These are phyloP conservation scores for Thysanoteuthis rhombus DNA, from an alignment of 2,888 invertebrate genomes.

Conservation along the genomic window DNA sequence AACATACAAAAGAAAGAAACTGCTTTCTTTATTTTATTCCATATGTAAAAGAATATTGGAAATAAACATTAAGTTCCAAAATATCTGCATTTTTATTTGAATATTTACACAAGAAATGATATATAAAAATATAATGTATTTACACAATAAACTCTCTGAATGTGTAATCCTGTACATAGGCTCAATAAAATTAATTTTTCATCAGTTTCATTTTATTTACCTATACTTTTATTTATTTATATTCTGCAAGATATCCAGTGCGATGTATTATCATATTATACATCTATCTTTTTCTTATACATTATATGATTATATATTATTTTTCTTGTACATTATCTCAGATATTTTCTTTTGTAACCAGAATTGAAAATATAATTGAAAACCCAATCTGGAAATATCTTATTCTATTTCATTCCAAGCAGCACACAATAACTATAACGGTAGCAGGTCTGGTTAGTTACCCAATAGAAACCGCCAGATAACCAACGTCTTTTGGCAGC, in stretches of 20 bases:
- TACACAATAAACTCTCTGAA: neutral
- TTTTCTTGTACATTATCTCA: neutral
- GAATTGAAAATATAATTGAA: constrained; percentile 12
- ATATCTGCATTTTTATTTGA: neutral
- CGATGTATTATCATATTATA: neutral
- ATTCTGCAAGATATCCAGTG: neutral
- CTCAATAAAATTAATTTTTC: neutral
- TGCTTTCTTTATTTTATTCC: neutral
- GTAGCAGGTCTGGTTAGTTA: too few relatives aligned
- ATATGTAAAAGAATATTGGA: neutral
- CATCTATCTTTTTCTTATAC: too few relatives aligned
- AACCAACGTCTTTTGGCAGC: too few relatives aligned
- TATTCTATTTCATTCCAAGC: neutral
- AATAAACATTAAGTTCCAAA: constrained; percentile 12
- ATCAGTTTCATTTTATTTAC: neutral
- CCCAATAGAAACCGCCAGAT: too few relatives aligned
- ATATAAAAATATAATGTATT: neutral
- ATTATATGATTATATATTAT: too few relatives aligned
- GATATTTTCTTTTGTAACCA: neutral
- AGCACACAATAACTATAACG: neutral
- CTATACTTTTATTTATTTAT: neutral
- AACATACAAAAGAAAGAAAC: neutral
- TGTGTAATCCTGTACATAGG: neutral
- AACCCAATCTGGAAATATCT: neutral
- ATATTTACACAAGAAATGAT: neutral